Evolutionary conservation across 2,797 vertebrate species (phyloP), one percentile per base, ranked within the genome.

Genomic region (Argyrosomus regius): DNA sequence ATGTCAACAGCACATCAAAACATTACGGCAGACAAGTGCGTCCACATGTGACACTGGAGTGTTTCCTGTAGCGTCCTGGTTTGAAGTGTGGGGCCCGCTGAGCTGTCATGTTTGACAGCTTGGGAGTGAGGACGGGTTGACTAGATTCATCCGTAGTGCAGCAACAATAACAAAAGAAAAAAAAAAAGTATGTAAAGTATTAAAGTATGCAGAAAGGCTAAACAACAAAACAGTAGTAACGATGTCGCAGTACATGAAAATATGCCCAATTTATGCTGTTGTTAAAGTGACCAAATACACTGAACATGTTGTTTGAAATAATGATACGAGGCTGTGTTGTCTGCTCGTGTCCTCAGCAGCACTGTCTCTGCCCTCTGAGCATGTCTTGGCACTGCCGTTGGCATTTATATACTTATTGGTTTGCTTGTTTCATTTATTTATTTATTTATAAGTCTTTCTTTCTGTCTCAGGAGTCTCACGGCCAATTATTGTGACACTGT

Each of bases 401-500:
- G 65, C 62, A 78, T 72, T 78, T 64, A 81, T 77, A 63, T 66
- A 58, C 73, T 80, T 59, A 58, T 53, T 13, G 49, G 39, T 46
- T 59, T 67, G 13, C 65, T 74, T 83, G 35, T 39, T 26, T 26
- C 3, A 26, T 26, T 39, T 39, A 39, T 39, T 39, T 39, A 72
- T 79, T 68, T 68, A 56, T 74, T 61, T 45, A 56, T n/a, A 17
- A 46, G 46, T 52, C 49, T 71, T 45, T 18, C 31, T 58, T 39
- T 54, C 46, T 57, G 54, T 84, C 81, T 70, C 63, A 16, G 50
- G 75, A 73, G 68, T 43, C 76, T 24, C n/a, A 45, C 0, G 1
- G 22, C 75, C 75, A 87, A 73, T 77, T 79, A 79, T 68, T 49
- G 68, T 66, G 81, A 65, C 78, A 77, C 48, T 53, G 61, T 56